Base-by-base conservation (phyloP, 2,888 invertebrate species). In the Hyalella azteca region DNA sequence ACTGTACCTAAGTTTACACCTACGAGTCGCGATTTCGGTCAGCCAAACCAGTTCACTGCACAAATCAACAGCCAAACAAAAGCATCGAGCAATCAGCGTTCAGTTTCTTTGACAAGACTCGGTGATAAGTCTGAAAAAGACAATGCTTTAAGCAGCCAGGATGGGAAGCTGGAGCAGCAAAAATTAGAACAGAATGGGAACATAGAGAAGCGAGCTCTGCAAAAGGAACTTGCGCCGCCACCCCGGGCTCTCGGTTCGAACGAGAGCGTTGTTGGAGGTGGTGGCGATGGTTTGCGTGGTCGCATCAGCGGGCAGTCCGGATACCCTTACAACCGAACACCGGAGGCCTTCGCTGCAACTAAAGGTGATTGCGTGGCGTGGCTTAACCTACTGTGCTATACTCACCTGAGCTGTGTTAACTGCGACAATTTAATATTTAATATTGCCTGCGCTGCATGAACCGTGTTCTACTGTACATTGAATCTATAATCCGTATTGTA, bases 31-130 rank as follows among this genome's bases (percentile, higher is more conserved):
- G 75, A 75, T 29, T 75, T 75, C 19, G 19, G 45, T 22, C 75
- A 45, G 29, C 75, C 75, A 41, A 75, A 75, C 22, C 75, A 75
- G 40, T 75, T 45, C 36, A 75, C 45, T 11, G 40, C 75, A 26
- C 75, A 75, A 36, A 36, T 36, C n/a, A 66, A 66, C 66, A 66
- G 39, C 36, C 66, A 66, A 66, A n/a, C 66, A 26, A 22, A 54
- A 54, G 26, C 54, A 26, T 29, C 54, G 32, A 7, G 36, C n/a
- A 32, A 66, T 2, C 66, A 22, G 36, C 66, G 66, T 4, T 66
- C 66, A 7, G 32, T 36, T 36, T 66, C 66, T n/a, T 19, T 66
- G 66, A 66, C 66, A 4, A 66, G 19, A 19, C 5, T 66, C 32
- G 19, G 19, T 19, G 36, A 66, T 7, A 36, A 66, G 19, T 11